phyloP scores from a whole-genome alignment of 2,113 vertebrate genomes.

The Meleagris gallopavo region DNA sequence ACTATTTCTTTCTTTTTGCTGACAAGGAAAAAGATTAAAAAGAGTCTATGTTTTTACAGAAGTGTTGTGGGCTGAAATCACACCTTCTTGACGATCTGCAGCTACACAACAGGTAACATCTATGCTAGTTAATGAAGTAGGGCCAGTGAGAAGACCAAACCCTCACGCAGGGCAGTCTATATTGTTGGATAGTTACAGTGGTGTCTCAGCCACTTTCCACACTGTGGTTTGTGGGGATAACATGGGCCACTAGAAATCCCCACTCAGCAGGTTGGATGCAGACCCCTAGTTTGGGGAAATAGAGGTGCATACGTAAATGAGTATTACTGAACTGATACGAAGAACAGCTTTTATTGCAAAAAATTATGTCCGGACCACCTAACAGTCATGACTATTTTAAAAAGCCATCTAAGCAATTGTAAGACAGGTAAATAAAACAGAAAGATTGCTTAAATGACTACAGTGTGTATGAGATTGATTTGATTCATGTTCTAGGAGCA shows the following conservation, averaged over 20 bases:
- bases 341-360: neutral
- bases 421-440: neutral
- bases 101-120: neutral
- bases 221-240: fast-evolving
- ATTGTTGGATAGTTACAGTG: neutral
- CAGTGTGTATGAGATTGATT: fast-evolving
- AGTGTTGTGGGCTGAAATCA: neutral
- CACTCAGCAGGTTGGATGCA: neutral
- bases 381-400: neutral
- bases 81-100: neutral
- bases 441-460: neutral
- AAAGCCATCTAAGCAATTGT: neutral
- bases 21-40: neutral
- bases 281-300: neutral
- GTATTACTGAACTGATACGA: neutral
- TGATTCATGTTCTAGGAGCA: neutral
- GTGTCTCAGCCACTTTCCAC: neutral
- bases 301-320: neutral
- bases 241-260: neutral
- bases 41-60: neutral
- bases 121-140: neutral
- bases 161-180: fast-evolving
- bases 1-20: neutral
- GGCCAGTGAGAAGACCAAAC: neutral
- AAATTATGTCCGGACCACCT: neutral